A percentile compares a stretch with the other conserved stretches of the same genome.
Evolutionary conservation across 1,140 invertebrate species (phyloP).

Genomic region (Papilio dardanus): DNA sequence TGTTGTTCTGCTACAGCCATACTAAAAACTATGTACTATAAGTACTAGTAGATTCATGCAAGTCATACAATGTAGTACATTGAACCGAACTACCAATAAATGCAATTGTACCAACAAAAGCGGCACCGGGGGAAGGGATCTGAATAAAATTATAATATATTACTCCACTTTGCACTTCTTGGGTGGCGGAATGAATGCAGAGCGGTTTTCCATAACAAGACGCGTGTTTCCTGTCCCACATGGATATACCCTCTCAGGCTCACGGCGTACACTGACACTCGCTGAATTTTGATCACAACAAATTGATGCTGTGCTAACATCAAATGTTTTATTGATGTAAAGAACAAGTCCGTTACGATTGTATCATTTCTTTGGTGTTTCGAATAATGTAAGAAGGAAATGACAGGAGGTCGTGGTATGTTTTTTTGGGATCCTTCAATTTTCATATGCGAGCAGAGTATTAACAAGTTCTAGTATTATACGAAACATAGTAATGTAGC

Average conservation of each 20-base stretch:
- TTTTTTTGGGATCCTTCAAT: no score
- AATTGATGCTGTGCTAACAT: conserved; percentile 34
- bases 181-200: conserved; percentile 59
- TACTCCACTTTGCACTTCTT: conserved; percentile 44
- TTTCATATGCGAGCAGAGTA: no score
- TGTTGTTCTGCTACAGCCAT: no score
- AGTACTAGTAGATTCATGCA: no score
- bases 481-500: no score
- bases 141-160: conserved; percentile 37
- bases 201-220: conserved; percentile 58
- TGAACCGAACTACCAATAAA: conserved; percentile 30
- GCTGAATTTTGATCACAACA: conserved; percentile 58
- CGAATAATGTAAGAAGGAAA: no score
- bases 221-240: conserved; percentile 39
- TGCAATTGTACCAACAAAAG: conserved; percentile 34
- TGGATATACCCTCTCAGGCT: conserved; percentile 49
- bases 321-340: neutral
- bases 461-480: no score
- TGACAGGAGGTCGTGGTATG: no score
- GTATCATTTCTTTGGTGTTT: neutral
- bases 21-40: neutral
- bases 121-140: conserved; percentile 28
- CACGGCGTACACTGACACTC: conserved; percentile 47
- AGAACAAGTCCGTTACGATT: neutral
- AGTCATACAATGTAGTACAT: conserved; percentile 6